Percentiles rank a stretch among this genome's conserved stretches.
These are phyloP conservation scores for Drosophila lowei DNA, from an alignment of 1,140 invertebrate genomes.

Conservation along the genomic window DNA sequence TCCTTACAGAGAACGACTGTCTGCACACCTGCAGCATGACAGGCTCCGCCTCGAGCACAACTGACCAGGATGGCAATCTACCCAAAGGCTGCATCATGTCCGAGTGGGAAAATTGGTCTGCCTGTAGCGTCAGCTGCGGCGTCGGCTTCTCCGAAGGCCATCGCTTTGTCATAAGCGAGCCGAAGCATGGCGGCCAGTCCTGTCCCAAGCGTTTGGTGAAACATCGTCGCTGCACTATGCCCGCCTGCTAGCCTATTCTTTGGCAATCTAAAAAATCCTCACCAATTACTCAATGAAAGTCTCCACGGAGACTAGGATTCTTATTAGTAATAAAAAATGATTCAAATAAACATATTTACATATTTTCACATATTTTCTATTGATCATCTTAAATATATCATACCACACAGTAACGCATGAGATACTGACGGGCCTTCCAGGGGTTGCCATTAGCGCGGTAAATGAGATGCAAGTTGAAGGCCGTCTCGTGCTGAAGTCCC, in stretches of 20 bases:
- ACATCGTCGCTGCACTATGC: slow-evolving; percentile 83
- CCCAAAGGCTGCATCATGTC: slow-evolving; percentile 87
- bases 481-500: slow-evolving; percentile 90
- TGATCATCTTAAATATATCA: slow-evolving; percentile 8
- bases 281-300: background rate
- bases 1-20: slow-evolving; percentile 91
- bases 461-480: slow-evolving; percentile 93
- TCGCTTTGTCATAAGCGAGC: slow-evolving; percentile 84
- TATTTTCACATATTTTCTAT: background rate
- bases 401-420: slow-evolving; percentile 87
- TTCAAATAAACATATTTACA: background rate
- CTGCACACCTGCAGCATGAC: slow-evolving; percentile 86
- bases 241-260: slow-evolving; percentile 25
- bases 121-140: slow-evolving; percentile 88
- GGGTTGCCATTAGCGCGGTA: slow-evolving; percentile 89
- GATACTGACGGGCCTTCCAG: slow-evolving; percentile 88
- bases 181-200: slow-evolving; percentile 87
- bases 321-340: background rate
- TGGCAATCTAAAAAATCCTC: too few relatives aligned
- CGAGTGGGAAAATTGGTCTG: slow-evolving; percentile 89
- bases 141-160: slow-evolving; percentile 62
- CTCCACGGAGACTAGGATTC: background rate
- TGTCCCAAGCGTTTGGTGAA: slow-evolving; percentile 86
- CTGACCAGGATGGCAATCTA: slow-evolving; percentile 10
- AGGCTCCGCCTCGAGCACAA: background rate